A percentile compares a stretch with the other conserved stretches of the same genome.
Evolutionary conservation across 2,888 invertebrate genomes (phyloP).

Genomic region (Cylindroiulus punctatus): DNA sequence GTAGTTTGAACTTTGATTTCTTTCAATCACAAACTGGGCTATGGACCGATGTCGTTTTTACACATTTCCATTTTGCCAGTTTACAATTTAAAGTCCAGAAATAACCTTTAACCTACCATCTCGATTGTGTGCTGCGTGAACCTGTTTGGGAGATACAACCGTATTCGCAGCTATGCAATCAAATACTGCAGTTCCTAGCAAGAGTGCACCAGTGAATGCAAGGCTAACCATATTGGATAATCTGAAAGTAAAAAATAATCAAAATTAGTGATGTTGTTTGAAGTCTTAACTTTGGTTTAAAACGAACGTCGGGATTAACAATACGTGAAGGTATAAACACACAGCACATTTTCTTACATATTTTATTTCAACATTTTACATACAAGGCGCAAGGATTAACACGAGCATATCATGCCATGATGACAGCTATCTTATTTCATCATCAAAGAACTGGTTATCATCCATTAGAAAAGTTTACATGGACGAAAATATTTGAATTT

Average conservation of each 20-base stretch:
- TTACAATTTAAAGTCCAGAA: no score
- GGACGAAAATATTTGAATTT: neutral
- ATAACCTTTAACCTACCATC: neutral
- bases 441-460: no score
- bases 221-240: neutral
- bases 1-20: no score
- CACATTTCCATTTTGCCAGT: no score
- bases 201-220: neutral
- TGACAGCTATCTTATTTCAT: no score
- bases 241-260: neutral
- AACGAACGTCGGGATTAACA: neutral
- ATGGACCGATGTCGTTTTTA: no score
- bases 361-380: conserved; percentile 30
- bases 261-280: neutral
- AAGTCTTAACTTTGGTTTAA: neutral
- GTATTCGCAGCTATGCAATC: neutral
- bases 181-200: neutral
- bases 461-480: no score
- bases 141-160: neutral
- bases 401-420: no score
- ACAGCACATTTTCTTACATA: neutral
- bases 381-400: neutral
- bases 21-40: no score
- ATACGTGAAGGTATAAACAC: neutral
- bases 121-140: neutral